These are phyloP conservation scores for Sesamia nonagrioides DNA, from an alignment of 1,140 invertebrate species.

Conservation along the genomic window DNA sequence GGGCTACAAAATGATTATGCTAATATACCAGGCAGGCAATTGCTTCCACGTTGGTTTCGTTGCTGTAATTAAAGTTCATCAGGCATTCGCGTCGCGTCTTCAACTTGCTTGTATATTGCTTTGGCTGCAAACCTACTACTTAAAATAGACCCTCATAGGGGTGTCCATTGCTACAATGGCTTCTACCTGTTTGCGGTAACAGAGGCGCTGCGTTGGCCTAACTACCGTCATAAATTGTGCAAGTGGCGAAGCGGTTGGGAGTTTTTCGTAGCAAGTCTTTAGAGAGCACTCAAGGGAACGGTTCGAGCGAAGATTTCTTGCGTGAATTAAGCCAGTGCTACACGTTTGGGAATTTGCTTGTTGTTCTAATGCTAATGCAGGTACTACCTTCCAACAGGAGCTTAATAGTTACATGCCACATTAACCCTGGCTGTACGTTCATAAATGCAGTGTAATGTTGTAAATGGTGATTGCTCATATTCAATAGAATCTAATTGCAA, in stretches of 20 bases:
- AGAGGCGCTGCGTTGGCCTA: slow-evolving; percentile 63
- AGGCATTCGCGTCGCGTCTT: slow-evolving; percentile 60
- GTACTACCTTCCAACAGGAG: neutral
- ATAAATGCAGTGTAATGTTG: slow-evolving; percentile 24
- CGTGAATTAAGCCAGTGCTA: slow-evolving; percentile 59
- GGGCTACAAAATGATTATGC: slow-evolving; percentile 67
- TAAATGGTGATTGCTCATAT: slow-evolving; percentile 21
- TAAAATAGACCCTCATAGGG: slow-evolving; percentile 51
- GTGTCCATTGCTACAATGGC: slow-evolving; percentile 40
- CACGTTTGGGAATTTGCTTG: slow-evolving; percentile 56
- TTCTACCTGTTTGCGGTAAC: slow-evolving; percentile 59
- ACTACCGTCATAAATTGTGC: slow-evolving; percentile 73
- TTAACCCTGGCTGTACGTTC: slow-evolving; percentile 22
- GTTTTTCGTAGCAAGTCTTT: slow-evolving; percentile 70
- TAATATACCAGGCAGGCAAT: slow-evolving; percentile 68
- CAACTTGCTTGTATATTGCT: slow-evolving; percentile 54
- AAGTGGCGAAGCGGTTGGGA: slow-evolving; percentile 62
- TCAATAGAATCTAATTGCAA: slow-evolving; percentile 33
- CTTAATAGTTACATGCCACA: slow-evolving; percentile 44
- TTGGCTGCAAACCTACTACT: slow-evolving; percentile 47
- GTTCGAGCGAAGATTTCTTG: slow-evolving; percentile 66
- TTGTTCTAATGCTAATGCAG: slow-evolving; percentile 54
- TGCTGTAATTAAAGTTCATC: slow-evolving; percentile 72
- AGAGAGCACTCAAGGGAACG: slow-evolving; percentile 66
- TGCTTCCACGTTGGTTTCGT: slow-evolving; percentile 62